phyloP scores from a whole-genome alignment of 2,113 vertebrate species.

The Acanthisitta chloris region DNA sequence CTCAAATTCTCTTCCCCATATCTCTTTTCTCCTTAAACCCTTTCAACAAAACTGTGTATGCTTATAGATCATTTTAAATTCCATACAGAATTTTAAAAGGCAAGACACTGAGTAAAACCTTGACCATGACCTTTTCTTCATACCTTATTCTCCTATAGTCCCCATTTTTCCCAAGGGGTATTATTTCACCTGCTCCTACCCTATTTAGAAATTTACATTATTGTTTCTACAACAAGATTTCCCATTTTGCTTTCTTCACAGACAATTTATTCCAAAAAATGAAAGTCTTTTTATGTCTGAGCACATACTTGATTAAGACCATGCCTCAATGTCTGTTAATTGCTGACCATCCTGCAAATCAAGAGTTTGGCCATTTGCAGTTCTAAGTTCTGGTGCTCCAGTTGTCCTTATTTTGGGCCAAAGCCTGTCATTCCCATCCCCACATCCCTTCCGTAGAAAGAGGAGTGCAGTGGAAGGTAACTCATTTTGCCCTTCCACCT shows the following conservation, averaged over 20 bases:
- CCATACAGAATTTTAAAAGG: not conserved
- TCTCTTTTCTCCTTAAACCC: not conserved
- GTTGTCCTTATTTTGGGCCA: accelerated
- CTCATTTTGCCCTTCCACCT: not conserved
- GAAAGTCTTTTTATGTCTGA: not conserved
- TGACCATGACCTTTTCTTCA: not conserved
- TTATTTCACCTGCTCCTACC: not conserved
- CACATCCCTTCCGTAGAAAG: not conserved
- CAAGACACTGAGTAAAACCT: not conserved
- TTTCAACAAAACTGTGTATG: not conserved
- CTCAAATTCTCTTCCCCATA: not conserved
- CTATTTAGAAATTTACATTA: not conserved
- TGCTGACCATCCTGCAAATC: not conserved
- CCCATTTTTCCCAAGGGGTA: not conserved
- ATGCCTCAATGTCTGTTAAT: not conserved
- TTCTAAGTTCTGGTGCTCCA: not conserved
- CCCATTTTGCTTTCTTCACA: not conserved
- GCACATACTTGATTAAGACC: not conserved
- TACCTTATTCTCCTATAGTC: not conserved
- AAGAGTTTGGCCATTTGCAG: not conserved
- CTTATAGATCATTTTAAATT: not conserved
- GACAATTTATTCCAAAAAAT: not conserved
- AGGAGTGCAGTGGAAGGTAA: not conserved
- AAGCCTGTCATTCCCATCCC: accelerated
- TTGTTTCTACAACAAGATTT: not conserved